Percentiles rank a stretch among this genome's conserved stretches.
phyloP scores from a whole-genome alignment of 1,140 invertebrate species.

The Solen grandis region DNA sequence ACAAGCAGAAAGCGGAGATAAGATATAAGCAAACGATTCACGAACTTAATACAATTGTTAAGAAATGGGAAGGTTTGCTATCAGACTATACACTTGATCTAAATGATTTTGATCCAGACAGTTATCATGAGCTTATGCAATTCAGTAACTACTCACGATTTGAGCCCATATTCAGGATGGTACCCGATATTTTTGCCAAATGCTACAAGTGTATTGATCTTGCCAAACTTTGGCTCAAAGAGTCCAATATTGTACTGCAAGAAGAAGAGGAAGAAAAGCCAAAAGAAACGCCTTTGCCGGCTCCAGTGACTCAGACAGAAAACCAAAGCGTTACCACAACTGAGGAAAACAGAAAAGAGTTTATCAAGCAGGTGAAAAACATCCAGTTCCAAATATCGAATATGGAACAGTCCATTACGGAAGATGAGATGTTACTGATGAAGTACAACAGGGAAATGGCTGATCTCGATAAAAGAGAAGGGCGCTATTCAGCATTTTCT shows the following conservation, averaged over 20 bases:
- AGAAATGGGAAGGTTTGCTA: conserved; percentile 64
- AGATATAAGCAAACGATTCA: conserved; percentile 52
- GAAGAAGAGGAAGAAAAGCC: conserved; percentile 21
- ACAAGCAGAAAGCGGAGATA: conserved; percentile 9
- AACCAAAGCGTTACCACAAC: not conserved
- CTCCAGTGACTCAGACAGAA: not conserved
- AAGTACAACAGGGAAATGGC: conserved; percentile 46
- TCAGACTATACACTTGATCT: conserved; percentile 57
- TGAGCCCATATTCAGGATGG: conserved; percentile 62
- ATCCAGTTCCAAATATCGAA: conserved; percentile 24
- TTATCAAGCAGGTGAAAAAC: conserved; percentile 25
- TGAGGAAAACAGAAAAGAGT: conserved; percentile 26
- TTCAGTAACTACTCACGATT: conserved; percentile 52
- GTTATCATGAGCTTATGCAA: conserved; percentile 65
- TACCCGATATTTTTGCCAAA: conserved; percentile 71
- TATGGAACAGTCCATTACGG: conserved; percentile 27
- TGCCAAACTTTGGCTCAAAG: conserved; percentile 67
- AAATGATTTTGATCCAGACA: conserved; percentile 67
- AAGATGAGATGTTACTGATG: conserved; percentile 14
- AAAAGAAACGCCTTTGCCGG: not conserved
- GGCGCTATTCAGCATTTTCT: conserved; percentile 36
- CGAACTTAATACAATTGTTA: conserved; percentile 46
- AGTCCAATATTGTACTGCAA: conserved; percentile 63
- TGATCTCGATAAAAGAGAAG: conserved; percentile 41
- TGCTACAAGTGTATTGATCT: conserved; percentile 71